Percentiles rank a stretch among this genome's conserved stretches.
Conservation (phyloP, 2,113 vertebrate species). For the Poeciliopsis turrubarensis region DNA sequence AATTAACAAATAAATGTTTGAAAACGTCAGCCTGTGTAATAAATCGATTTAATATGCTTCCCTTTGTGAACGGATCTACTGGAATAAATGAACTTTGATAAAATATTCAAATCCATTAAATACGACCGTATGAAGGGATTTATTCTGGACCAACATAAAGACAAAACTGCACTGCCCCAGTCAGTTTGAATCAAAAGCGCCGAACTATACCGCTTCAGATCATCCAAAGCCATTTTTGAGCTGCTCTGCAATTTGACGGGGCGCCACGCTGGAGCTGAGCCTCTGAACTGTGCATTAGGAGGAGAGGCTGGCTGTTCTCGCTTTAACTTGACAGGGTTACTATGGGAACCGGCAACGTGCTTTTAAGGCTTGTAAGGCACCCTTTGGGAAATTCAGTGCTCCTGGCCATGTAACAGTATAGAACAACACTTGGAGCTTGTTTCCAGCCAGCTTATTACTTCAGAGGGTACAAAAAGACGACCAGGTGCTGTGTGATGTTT, state of each 20-base stretch:
- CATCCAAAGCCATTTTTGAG: background rate
- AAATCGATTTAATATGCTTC: background rate
- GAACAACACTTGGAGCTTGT: constrained; percentile 19
- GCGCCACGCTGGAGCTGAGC: constrained; percentile 27
- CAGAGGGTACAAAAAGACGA: constrained; percentile 8
- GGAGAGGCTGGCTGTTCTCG: constrained; percentile 18
- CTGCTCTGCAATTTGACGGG: constrained; percentile 18
- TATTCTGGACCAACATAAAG: constrained; percentile 20
- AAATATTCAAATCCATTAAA: background rate
- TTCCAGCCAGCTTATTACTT: constrained; percentile 7
- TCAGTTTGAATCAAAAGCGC: constrained; percentile 3
- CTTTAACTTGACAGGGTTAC: constrained; percentile 47
- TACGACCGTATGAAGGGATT: constrained; percentile 4
- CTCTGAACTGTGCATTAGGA: constrained; percentile 17
- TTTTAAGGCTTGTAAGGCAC: constrained; percentile 35
- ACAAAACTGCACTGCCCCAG: background rate
- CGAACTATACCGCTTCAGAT: constrained; percentile 13
- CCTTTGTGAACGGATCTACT: background rate
- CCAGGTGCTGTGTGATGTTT: background rate
- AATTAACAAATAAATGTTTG: background rate
- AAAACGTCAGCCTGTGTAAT: background rate
- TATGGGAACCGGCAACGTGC: constrained; percentile 57
- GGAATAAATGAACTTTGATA: background rate
- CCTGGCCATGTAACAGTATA: constrained; percentile 24
- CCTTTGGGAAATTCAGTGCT: constrained; percentile 27